Base-by-base conservation (phyloP, 2,888 invertebrate genomes). In the Slavum lentiscoides region DNA sequence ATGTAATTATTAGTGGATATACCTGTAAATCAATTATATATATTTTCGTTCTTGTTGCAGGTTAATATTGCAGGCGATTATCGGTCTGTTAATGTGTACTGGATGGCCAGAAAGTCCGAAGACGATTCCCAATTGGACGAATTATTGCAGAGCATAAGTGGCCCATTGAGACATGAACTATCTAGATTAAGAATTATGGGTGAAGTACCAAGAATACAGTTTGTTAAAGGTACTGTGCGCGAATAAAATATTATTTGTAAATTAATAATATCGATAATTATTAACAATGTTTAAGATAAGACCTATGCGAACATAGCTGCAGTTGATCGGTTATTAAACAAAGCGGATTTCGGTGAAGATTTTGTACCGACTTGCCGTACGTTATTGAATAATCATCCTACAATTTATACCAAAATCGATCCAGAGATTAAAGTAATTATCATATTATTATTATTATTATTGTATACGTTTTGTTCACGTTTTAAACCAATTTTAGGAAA, bases 121-220 rank as follows among this genome's bases (percentile, higher is more conserved):
- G 82, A 83, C 49, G 84, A 85, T 77, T 82, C 80, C 4, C 9
- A 59, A 9, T 61, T 84, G 21, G 83, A 83, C 30, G 15, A 64
- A 64, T 82, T 90, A 11, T 86, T 94, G 3, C 87, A 88, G 64
- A 88, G 87, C 69, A 88, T 88, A 83, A 90, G 91, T 0, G 90
- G 90, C 0, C 85, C 87, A 11, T 85, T 95, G 59, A 88, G 93
- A 37, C 92, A 94, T 85, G 92, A 93, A 85, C 87, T 95, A 5
- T 91, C 92, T 2, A 91, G 91, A 82, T 87, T 94, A 1, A 88
- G 90, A 82, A 87, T 94, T 0, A 92, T 94, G 89, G 94, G 94
- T 15, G 88, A 90, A 83, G 91, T 94, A 59, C 94, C 94, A 9
- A 89, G 89, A 82, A 90, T 95, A 82, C 85, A 88, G 61, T 95